Evolutionary conservation across 2,888 invertebrate species (phyloP), one percentile per base, ranked within the genome.

Genomic region (Apodemia duryi): DNA sequence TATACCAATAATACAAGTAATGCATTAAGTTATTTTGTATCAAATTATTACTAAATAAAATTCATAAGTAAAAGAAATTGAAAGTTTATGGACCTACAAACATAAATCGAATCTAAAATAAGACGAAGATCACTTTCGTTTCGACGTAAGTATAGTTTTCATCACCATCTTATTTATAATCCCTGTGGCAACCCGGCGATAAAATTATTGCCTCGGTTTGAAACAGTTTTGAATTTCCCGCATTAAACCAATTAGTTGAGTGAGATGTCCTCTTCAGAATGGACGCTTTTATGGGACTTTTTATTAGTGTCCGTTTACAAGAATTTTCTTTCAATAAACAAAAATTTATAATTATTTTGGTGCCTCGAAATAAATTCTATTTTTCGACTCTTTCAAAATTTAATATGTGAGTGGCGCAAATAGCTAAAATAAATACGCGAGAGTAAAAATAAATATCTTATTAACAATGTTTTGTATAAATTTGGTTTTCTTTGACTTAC

Each of bases 171-270:
- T 91, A 91, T 90, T 89, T 89, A 89, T 88, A 87, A 85, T 83
- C 75, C 79, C 79, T 82, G 28, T 85, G 88, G 87, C 90, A 88
- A 21, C 70, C 78, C 71, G 70, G 73, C 80, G 85, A 80, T 88
- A 83, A 88, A 88, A 85, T 88, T 84, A 87, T 86, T 78, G 85
- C 80, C 68, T 84, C 86, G 84, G 82, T 90, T 84, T 83, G 80
- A 77, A 75, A 73, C 79, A 78, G 82, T 86, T 84, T 77, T 80
- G 81, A 79, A 85, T 88, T 86, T 86, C 87, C 85, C 84, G 89
- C 85, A 89, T 90, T 89, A 88, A 66, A 82, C 74, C 88, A 89
- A 91, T 91, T 91, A 91, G 91, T 91, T 90, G 91, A 91, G 87
- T 90, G 90, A 91, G 88, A 90, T 87, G 88, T 91, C 91, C 90